Evolutionary conservation across 2,888 invertebrate species (phyloP).

Genomic region (Papilio demoleus): DNA sequence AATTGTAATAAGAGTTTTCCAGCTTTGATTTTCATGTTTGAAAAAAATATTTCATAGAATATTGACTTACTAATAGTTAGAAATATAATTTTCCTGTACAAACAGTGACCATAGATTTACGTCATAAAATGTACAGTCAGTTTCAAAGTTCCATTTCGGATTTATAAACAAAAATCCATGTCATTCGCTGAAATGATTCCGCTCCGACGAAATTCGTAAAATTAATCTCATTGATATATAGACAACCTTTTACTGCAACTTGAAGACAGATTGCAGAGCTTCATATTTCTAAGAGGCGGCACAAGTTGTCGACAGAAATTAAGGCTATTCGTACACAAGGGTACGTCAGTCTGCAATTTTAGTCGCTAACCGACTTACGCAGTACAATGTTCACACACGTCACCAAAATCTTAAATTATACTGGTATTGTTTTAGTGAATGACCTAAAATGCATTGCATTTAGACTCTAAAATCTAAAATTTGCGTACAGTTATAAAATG

Average conservation of each 20-base stretch:
- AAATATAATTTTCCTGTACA: background rate
- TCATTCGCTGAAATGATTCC: slow-evolving; percentile 32
- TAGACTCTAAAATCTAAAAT: too few species aligned
- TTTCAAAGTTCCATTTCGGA: slow-evolving; percentile 4
- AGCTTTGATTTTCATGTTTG: too few species aligned
- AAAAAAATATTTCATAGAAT: background rate
- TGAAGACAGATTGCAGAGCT: slow-evolving; percentile 46
- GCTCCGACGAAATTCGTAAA: slow-evolving; percentile 7
- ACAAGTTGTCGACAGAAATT: slow-evolving; percentile 1
- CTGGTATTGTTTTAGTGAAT: too few species aligned
- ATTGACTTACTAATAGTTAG: background rate
- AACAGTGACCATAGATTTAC: slow-evolving; percentile 1
- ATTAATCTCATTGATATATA: slow-evolving; percentile 43
- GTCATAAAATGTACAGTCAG: background rate
- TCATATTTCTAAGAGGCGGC: slow-evolving; percentile 21
- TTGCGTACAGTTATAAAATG: too few species aligned
- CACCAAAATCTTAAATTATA: too few species aligned
- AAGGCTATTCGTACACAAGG: background rate
- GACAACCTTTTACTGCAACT: slow-evolving; percentile 46
- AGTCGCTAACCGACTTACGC: too few species aligned
- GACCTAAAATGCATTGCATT: too few species aligned
- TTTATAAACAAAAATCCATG: slow-evolving; percentile 24
- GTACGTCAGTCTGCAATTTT: too few species aligned
- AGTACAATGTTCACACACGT: too few species aligned
- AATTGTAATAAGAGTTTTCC: too few species aligned